Evolutionary conservation across 64 coral and sea anemone genomes (phyloP).

Genomic region (Pocillopora verrucosa): DNA sequence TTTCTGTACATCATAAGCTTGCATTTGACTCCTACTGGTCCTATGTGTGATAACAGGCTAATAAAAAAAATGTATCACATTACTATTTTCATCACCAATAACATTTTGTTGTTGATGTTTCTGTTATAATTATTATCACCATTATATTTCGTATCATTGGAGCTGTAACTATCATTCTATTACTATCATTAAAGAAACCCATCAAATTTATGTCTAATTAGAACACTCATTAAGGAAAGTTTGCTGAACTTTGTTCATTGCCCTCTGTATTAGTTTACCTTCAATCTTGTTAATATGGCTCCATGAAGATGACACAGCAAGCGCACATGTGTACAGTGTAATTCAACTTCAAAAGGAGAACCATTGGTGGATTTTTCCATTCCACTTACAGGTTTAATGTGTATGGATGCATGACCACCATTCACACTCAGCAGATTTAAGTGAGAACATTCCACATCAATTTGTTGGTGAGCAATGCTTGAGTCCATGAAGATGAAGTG

Average conservation of each 20-base stretch:
- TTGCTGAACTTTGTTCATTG: neutral
- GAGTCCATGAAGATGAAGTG: slow-evolving; percentile 9
- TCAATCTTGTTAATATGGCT: slow-evolving; percentile 11
- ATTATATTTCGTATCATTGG: neutral
- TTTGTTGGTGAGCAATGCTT: neutral
- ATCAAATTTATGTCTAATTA: neutral
- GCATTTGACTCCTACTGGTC: slow-evolving; percentile 9
- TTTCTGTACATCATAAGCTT: slow-evolving; percentile 29
- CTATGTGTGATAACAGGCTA: slow-evolving; percentile 17
- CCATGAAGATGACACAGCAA: slow-evolving; percentile 24
- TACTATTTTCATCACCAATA: neutral
- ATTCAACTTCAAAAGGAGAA: neutral
- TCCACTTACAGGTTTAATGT: neutral
- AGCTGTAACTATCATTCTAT: neutral
- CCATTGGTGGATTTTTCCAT: neutral
- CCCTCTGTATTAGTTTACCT: neutral
- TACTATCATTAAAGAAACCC: neutral
- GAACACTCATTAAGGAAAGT: too few relatives aligned
- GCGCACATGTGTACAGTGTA: neutral
- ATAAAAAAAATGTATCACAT: neutral
- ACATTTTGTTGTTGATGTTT: neutral
- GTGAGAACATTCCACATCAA: neutral
- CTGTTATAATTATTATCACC: neutral
- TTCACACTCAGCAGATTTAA: slow-evolving; percentile 21
- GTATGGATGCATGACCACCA: neutral